A percentile compares a stretch with the other conserved stretches of the same genome.
phyloP scores from a whole-genome alignment of 2,888 invertebrate species.

The Fragum sueziense region DNA sequence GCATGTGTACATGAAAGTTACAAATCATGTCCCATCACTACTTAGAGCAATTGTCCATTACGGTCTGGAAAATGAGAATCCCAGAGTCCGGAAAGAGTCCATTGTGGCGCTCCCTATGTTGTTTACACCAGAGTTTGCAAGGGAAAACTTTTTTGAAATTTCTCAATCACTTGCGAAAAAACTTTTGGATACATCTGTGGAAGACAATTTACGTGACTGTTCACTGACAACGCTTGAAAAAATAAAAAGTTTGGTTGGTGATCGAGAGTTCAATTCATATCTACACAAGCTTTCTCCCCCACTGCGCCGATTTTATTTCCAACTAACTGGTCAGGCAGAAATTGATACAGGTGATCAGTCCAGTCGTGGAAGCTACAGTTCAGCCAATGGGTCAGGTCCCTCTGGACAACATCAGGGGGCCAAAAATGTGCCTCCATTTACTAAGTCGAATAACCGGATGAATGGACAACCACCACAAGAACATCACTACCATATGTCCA shows the following conservation, averaged over 20 bases:
- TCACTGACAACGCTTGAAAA: conserved; percentile 81
- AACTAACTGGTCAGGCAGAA: conserved; percentile 67
- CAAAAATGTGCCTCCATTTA: conserved; percentile 49
- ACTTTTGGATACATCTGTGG: conserved; percentile 75
- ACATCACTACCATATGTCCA: neutral
- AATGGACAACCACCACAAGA: conserved; percentile 30
- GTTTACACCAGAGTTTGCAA: conserved; percentile 82
- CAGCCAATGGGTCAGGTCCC: conserved; percentile 29
- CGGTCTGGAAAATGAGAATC: conserved; percentile 81
- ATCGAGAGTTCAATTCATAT: conserved; percentile 78
- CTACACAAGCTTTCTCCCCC: conserved; percentile 76
- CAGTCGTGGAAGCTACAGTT: conserved; percentile 29
- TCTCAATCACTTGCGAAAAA: conserved; percentile 79
- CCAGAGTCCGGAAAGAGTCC: conserved; percentile 80
- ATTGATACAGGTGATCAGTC: conserved; percentile 40
- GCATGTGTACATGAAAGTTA: conserved; percentile 82
- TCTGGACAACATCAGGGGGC: conserved; percentile 38
- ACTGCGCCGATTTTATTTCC: conserved; percentile 71
- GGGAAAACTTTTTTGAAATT: conserved; percentile 81
- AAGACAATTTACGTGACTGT: conserved; percentile 77
- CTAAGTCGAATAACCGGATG: conserved; percentile 42
- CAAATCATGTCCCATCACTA: conserved; percentile 81
- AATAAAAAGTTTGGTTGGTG: conserved; percentile 81
- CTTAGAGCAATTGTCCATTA: conserved; percentile 80
- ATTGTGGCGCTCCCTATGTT: conserved; percentile 82